Conservation (phyloP, 2,113 vertebrate species). For the Pelvicachromis taeniatus region DNA sequence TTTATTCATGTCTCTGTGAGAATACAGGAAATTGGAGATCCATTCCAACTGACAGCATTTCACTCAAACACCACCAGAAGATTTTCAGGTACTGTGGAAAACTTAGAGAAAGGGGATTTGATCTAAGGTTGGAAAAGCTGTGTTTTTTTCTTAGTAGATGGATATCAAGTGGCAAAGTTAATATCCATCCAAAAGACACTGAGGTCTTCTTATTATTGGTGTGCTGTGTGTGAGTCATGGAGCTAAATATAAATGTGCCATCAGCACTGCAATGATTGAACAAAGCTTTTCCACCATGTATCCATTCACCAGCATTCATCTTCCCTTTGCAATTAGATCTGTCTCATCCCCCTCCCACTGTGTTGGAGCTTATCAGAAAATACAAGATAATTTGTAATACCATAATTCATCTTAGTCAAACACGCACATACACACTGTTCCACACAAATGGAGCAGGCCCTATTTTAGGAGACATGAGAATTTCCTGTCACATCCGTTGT, state of each 20-base stretch:
- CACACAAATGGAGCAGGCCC: background rate
- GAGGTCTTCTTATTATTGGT: background rate
- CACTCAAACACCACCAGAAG: background rate
- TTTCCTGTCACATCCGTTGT: background rate
- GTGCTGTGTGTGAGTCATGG: conserved; percentile 11
- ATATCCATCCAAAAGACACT: background rate
- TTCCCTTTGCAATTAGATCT: background rate
- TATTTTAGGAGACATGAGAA: conserved; percentile 18
- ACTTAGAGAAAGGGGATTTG: background rate
- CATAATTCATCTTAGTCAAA: background rate
- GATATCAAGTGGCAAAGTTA: background rate
- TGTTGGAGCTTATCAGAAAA: background rate
- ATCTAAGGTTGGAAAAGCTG: background rate
- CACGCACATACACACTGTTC: background rate
- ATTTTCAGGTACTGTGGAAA: background rate
- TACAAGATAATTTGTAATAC: background rate
- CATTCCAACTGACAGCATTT: conserved; percentile 6
- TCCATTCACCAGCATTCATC: background rate
- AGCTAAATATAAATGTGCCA: conserved; percentile 45
- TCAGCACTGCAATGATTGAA: conserved; percentile 12
- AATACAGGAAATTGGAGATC: conserved; percentile 41
- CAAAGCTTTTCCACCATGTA: background rate
- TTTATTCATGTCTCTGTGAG: conserved; percentile 56
- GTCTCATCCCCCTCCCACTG: background rate
- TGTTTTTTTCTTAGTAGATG: background rate